A percentile compares a stretch with the other conserved stretches of the same genome.
These are phyloP conservation scores for Galagoides demidoff DNA, from an alignment of 2,797 vertebrate species.

Conservation along the genomic window DNA sequence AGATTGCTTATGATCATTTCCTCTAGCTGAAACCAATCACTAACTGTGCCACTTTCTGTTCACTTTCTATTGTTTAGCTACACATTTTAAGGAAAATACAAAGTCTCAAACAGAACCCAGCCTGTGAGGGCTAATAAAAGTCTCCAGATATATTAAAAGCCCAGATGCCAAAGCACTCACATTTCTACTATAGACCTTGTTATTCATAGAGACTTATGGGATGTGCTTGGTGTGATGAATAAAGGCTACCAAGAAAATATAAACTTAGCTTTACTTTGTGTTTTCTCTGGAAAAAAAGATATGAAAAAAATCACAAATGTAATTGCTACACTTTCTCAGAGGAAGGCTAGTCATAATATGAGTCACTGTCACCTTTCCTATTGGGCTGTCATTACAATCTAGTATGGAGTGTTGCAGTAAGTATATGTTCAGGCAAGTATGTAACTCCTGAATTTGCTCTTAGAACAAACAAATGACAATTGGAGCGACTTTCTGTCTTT, in stretches of 20 bases:
- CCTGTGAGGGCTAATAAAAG: neutral
- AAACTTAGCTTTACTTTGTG: neutral
- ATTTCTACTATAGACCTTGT: neutral
- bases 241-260: neutral
- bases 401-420: neutral
- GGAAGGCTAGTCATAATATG: neutral
- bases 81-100: slow-evolving; percentile 23
- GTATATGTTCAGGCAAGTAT: neutral
- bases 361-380: neutral
- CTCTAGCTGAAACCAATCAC: neutral
- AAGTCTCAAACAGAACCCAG: neutral
- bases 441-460: slow-evolving; percentile 22
- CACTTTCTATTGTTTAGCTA: neutral
- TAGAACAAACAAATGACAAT: neutral
- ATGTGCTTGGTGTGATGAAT: neutral
- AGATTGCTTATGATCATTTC: neutral
- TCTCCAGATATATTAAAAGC: neutral
- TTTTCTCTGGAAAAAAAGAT: slow-evolving; percentile 31
- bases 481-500: neutral
- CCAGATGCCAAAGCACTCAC: neutral
- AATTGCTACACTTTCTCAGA: neutral
- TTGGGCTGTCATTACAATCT: neutral
- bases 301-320: neutral
- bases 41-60: neutral
- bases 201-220: neutral